Base-by-base conservation (phyloP, 1,140 invertebrate genomes). In the Trachymyrmex cornetzi region DNA sequence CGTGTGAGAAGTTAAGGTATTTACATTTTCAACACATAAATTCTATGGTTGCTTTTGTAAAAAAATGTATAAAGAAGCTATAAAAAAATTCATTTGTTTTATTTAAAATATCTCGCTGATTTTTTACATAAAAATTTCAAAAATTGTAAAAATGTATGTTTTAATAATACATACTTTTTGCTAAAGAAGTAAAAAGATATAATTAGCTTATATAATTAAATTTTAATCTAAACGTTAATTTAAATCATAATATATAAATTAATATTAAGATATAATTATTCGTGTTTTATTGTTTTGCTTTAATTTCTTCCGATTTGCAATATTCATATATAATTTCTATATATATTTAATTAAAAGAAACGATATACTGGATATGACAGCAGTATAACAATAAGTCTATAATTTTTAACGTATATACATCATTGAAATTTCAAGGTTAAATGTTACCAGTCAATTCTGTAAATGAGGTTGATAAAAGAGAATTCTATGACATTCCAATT, bases 181-280 rank as follows among this genome's bases (percentile, higher is more conserved):
- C 2, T 77, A 34, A 0, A 79, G 0, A 67, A 67, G 0, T 79
- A 48, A 66, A 79, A 79, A 66, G 3, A 48, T 66, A 48, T 66
- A n/a, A 30, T 30, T 64, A 66, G 3, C 0, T 11, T 79, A 64
- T n/a, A n/a, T n/a, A n/a, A n/a, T 27, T 67, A 67, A n/a, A 63
- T n/a, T 79, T 22, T 77, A 74, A 74, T 77, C 1, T 6, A 77
- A 67, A 64, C 24, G 12, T 74, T 74, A 57, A 57, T 57, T 34
- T 66, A 2, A 66, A n/a, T 53, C 30, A n/a, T 44, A 55, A 72
- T 55, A 11, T 72, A 19, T 53, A 74, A 74, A 57, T 9, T 67
- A 38, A 66, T 19, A 38, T 38, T 38, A 66, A 1, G 9, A n/a
- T n/a, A n/a, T n/a, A 34, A 44, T 67, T 44, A 38, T 44, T 67